These are phyloP conservation scores for Neosalanx taihuensis DNA, from an alignment of 2,797 vertebrate genomes.

Conservation along the genomic window DNA sequence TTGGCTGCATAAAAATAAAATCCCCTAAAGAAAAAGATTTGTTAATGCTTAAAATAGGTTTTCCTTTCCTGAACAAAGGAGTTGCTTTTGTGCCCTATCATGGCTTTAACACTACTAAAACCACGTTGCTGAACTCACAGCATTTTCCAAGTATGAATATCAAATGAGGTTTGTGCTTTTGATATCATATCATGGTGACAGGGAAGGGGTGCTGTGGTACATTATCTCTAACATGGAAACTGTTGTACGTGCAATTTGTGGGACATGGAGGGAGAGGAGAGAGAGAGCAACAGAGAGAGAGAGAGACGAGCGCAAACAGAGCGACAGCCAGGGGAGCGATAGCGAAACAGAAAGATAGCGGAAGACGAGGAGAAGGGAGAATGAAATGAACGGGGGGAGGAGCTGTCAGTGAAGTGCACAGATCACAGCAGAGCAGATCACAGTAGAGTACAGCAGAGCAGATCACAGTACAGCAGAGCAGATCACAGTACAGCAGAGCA, in stretches of 20 bases:
- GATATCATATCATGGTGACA: conserved; percentile 45
- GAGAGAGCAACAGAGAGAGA: background rate
- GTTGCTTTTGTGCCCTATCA: conserved; percentile 50
- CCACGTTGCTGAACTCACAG: conserved; percentile 58
- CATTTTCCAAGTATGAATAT: conserved; percentile 60
- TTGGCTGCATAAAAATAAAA: conserved; percentile 43
- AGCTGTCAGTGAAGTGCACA: background rate
- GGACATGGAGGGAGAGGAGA: background rate
- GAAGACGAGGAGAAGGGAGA: background rate
- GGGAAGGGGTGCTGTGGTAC: conserved; percentile 15
- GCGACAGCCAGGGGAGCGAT: conserved; percentile 5
- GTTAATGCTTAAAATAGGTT: conserved; percentile 60
- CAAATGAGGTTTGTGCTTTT: conserved; percentile 50
- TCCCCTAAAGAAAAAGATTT: conserved; percentile 59
- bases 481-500: too few relatives aligned
- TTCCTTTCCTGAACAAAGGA: conserved; percentile 51
- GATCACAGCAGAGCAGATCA: background rate
- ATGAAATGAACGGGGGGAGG: background rate
- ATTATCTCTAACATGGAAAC: conserved; percentile 32
- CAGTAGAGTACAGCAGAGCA: too few relatives aligned
- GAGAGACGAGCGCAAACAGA: background rate
- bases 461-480: too few relatives aligned
- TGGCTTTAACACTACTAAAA: conserved; percentile 40
- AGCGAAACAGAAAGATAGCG: background rate
- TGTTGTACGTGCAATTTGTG: background rate